phyloP scores from a whole-genome alignment of 2,113 vertebrate species.

The Lasiurus cinereus region DNA sequence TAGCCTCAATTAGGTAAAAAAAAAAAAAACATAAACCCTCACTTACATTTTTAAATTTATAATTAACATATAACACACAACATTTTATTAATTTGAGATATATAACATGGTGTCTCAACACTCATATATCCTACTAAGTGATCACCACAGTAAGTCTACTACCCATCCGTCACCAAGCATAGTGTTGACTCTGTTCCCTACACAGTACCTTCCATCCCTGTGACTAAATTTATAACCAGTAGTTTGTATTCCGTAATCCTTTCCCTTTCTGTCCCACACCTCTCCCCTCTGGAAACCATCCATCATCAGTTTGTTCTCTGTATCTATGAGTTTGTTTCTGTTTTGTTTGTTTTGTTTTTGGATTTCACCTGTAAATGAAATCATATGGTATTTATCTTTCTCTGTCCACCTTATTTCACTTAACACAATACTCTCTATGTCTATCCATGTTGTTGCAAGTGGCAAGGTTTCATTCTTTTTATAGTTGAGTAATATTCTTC shows the following conservation, averaged over 20 bases:
- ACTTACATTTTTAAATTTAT: not conserved
- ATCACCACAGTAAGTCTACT: not conserved
- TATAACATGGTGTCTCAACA: not conserved
- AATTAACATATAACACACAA: not conserved
- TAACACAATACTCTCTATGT: not conserved
- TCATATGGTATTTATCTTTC: not conserved
- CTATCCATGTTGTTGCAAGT: not conserved
- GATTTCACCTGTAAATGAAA: not conserved
- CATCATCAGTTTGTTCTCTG: not conserved
- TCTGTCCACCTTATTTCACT: not conserved
- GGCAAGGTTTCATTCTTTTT: not conserved
- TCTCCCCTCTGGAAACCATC: not conserved
- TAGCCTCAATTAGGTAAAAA: not conserved
- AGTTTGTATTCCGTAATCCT: not conserved
- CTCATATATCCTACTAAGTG: not conserved
- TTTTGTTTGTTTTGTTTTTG: not conserved
- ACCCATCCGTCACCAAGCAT: not conserved
- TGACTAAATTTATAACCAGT: not conserved
- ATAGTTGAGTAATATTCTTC: not conserved
- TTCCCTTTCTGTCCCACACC: not conserved
- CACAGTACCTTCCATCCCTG: not conserved
- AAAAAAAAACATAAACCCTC: not conserved
- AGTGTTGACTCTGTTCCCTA: not conserved
- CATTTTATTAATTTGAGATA: not conserved
- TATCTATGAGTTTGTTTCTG: not conserved